These are phyloP conservation scores for Perognathus longimembris DNA, from an alignment of 2,113 vertebrate species.

Conservation along the genomic window DNA sequence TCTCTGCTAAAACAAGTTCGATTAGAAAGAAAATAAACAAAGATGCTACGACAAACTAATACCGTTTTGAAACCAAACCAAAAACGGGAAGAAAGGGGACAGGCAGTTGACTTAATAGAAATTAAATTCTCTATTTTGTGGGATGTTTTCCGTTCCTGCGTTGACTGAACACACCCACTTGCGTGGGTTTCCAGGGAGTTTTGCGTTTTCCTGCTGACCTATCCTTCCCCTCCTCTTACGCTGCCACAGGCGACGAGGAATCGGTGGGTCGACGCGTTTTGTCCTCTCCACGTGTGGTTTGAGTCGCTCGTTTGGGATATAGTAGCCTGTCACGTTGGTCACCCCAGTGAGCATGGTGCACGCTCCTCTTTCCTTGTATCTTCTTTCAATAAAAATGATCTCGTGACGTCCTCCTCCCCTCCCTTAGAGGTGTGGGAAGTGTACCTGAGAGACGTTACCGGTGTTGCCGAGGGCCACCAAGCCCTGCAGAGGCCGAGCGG, in stretches of 20 bases:
- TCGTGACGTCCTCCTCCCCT: background rate
- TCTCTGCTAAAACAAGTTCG: conserved; percentile 30
- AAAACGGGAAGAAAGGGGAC: background rate
- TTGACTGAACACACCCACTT: background rate
- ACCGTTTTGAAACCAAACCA: conserved; percentile 20
- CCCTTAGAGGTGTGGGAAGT: background rate
- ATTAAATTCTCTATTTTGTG: conserved; percentile 35
- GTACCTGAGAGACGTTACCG: background rate
- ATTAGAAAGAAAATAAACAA: background rate
- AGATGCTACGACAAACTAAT: conserved; percentile 14
- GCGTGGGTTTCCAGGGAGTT: background rate
- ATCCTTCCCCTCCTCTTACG: too few species aligned
- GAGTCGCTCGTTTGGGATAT: background rate
- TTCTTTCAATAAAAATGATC: background rate
- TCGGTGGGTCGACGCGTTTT: background rate
- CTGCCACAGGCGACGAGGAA: background rate
- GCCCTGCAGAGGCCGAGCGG: background rate
- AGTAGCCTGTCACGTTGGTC: background rate
- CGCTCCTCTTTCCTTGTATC: background rate
- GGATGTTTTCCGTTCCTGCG: background rate
- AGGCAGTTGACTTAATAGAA: background rate
- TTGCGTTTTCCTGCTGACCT: background rate
- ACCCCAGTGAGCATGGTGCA: background rate
- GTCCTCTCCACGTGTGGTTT: background rate
- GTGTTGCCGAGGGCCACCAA: background rate